Base-by-base conservation (phyloP, 2,113 vertebrate species). In the Odontophorus gujanensis region DNA sequence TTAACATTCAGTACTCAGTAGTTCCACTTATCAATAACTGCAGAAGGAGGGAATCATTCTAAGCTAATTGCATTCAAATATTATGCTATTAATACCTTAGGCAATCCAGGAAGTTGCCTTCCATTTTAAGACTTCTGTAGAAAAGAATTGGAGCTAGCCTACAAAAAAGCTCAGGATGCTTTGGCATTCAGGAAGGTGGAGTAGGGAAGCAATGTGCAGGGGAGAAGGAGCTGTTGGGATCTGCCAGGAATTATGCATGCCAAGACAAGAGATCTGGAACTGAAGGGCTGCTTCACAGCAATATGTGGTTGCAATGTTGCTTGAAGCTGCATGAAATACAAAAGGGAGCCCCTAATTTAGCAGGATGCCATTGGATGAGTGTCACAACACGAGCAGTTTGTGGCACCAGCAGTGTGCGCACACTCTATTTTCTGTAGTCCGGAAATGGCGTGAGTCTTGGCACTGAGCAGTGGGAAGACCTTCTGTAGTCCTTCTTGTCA, bases 351-450 rank as follows among this genome's bases (percentile, higher is more conserved):
- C 40, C 2, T 24, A 53, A 40, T 19, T 17, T 18, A 85, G 38
- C 6, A 17, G 43, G 15, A 16, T 34, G n/a, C 69, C 65, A 18
- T 14, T 0, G 0, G 25, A n/a, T 1, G 8, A 7, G 21, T 17
- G 43, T 57, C 48, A 48, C 12, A 6, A 34, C 15, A 4, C 3
- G 3, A 15, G 30, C n/a, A 59, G n/a, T 11, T 83, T 34, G 19
- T 4, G 16, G 58, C 71, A 66, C 8, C 68, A 61, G 50, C 55
- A 65, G 53, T 58, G 55, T 58, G 59, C 15, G 32, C 32, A n/a
- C 30, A 32, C 25, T 17, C 36, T 42, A 7, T 9, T 11, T 55
- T 48, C 67, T 51, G 21, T 28, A 22, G 34, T 66, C 32, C 63
- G 42, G 24, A 63, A 57, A 25, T 7, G 8, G n/a, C 53, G 50